These are phyloP conservation scores for Synchiropus splendidus DNA, from an alignment of 2,113 vertebrate species.

Conservation along the genomic window DNA sequence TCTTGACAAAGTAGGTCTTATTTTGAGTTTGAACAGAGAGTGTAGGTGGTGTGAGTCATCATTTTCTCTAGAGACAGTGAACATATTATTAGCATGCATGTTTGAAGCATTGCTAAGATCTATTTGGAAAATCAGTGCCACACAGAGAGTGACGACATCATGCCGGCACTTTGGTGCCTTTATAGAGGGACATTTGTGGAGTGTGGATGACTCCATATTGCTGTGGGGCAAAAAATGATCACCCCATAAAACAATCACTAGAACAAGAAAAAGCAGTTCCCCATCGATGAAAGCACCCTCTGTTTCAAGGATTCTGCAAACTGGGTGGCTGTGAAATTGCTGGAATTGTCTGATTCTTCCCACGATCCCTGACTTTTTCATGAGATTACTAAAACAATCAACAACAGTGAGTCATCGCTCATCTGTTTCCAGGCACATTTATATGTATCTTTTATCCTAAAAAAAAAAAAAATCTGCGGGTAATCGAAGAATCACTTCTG, in stretches of 20 bases:
- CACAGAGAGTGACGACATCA: conserved; percentile 12
- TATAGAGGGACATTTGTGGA: conserved; percentile 15
- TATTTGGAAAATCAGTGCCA: conserved; percentile 23
- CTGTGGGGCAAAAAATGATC: conserved; percentile 5
- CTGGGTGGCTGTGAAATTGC: conserved; percentile 12
- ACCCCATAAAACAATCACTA: conserved; percentile 1
- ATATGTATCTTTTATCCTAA: no score
- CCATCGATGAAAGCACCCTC: background rate
- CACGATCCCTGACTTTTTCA: conserved; percentile 26
- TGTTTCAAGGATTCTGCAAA: background rate
- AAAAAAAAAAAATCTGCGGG: no score
- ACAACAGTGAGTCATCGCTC: no score
- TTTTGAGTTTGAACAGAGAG: conserved; percentile 34
- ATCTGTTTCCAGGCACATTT: no score
- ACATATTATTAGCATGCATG: conserved; percentile 39
- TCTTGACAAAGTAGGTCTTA: conserved; percentile 17
- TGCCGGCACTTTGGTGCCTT: conserved; percentile 24
- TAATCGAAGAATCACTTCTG: no score
- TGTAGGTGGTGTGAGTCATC: conserved; percentile 61
- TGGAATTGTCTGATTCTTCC: conserved; percentile 14
- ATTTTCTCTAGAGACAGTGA: conserved; percentile 50
- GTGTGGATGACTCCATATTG: conserved; percentile 4
- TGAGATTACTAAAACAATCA: conserved; percentile 20
- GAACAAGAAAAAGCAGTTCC: background rate
- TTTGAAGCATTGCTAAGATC: conserved; percentile 19